Evolutionary conservation across 2,797 vertebrate genomes (phyloP), one percentile per base, ranked within the genome.

Genomic region (Ctenopoma kingsleyae): DNA sequence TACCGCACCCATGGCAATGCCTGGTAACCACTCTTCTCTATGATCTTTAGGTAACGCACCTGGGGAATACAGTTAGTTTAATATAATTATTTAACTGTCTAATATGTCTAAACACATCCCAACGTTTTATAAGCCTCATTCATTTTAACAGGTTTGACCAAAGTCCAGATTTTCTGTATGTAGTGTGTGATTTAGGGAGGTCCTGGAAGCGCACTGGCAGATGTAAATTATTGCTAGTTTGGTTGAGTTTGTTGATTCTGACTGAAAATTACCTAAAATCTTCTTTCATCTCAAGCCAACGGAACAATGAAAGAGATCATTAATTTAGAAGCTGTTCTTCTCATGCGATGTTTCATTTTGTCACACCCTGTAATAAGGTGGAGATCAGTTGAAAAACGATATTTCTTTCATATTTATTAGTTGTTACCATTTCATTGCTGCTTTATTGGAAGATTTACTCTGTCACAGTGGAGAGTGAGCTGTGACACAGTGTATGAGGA

Each of bases 1-100:
- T 95, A 95, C 64, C 95, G 93, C 44, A 95, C 95, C 95, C 94
- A 95, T 4, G 95, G 95, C 64, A 95, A 83, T 0, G 95, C 95
- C 61, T 95, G 93, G 82, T 95, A 95, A 43, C 95, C 95, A 13
- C 93, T 95, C 90, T 95, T 95, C 87, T 95, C 95, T 61, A 95
- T 95, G 71, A 95, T 95, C 87, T 95, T 95, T 25, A 95, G 86
- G 85, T 95, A 95, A 69, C 95, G 93, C 36, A 95, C 95, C 95
- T 95, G 64, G 30, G 35, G 51, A 85, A 48, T 35, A 81, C 32
- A 80, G 53, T 56, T 41, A 67, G 46, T 56, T 62, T 52, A 48
- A 55, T 36, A 50, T 19, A 36, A 36, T 48, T 35, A 57, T 56
- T 68, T 48, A 55, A 70, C 41, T 68, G 3, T 40, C 38, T 60